phyloP scores from a whole-genome alignment of 2,113 vertebrate genomes.

The Ondatra zibethicus region DNA sequence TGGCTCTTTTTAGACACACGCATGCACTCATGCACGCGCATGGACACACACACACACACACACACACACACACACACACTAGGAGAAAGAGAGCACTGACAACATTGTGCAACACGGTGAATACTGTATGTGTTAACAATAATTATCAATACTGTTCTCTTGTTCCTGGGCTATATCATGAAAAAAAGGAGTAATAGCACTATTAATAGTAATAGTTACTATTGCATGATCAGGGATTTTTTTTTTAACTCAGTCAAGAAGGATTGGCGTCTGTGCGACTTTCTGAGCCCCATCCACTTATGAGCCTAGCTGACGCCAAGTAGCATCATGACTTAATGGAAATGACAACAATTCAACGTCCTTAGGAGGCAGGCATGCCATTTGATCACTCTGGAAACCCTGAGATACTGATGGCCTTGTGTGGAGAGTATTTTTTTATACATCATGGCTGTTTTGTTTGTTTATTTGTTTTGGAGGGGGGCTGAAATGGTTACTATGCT shows the following conservation, averaged over 20 bases:
- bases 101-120: too few species aligned
- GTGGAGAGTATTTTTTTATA: slow-evolving; percentile 58
- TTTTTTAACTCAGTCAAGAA: not conserved
- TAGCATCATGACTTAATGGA: not conserved
- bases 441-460: not conserved
- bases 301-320: not conserved
- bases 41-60: not conserved
- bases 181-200: not conserved
- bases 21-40: not conserved
- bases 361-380: not conserved
- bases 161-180: not conserved
- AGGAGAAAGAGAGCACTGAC: not conserved
- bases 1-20: not conserved
- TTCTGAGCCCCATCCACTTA: not conserved
- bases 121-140: not conserved
- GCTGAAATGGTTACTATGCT: not conserved
- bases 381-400: not conserved
- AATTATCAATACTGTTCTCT: not conserved
- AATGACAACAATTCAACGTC: slow-evolving; percentile 27
- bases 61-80: not conserved
- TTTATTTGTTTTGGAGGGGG: slow-evolving; percentile 15
- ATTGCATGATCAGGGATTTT: not conserved
- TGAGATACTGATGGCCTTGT: slow-evolving; percentile 38
- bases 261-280: not conserved
- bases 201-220: not conserved